A percentile compares a stretch with the other conserved stretches of the same genome.
These are phyloP conservation scores for Aphodius granarius DNA, from an alignment of 2,888 invertebrate species.

Conservation along the genomic window DNA sequence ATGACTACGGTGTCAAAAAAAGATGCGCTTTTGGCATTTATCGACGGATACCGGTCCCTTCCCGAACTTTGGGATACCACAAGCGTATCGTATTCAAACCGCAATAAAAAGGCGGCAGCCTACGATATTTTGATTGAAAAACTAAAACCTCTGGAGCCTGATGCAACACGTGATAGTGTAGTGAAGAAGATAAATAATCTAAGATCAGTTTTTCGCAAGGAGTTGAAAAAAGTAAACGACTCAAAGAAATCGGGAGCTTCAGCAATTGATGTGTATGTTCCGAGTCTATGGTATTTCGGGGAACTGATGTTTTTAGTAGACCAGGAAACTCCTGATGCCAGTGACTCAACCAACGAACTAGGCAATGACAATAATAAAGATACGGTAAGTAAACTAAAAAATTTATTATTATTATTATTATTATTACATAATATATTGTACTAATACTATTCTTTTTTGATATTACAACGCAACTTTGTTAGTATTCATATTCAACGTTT, in stretches of 20 bases:
- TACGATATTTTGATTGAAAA: conserved; percentile 19
- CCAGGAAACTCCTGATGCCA: background rate
- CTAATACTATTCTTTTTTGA: background rate
- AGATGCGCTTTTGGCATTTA: conserved; percentile 16
- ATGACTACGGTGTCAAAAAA: conserved; percentile 14
- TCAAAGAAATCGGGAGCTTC: conserved; percentile 13
- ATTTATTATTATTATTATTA: background rate
- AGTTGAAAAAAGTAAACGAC: conserved; percentile 4
- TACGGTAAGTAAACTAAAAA: conserved; percentile 1
- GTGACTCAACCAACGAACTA: background rate
- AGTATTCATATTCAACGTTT: background rate
- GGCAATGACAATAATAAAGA: background rate
- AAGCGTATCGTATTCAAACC: conserved; percentile 15
- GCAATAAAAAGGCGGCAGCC: conserved; percentile 3
- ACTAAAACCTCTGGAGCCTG: conserved; percentile 19
- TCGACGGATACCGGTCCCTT: conserved; percentile 18
- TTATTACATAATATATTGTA: background rate
- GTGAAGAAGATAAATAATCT: conserved; percentile 14
- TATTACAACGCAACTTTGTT: background rate
- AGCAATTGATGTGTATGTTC: conserved; percentile 3
- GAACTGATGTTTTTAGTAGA: conserved; percentile 18
- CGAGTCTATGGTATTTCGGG: conserved; percentile 22
- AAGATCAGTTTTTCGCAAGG: conserved; percentile 6
- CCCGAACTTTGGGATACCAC: conserved; percentile 19
- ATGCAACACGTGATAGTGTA: conserved; percentile 21